Evolutionary conservation across 2,113 vertebrate genomes (phyloP).

Genomic region (Clarias gariepinus): DNA sequence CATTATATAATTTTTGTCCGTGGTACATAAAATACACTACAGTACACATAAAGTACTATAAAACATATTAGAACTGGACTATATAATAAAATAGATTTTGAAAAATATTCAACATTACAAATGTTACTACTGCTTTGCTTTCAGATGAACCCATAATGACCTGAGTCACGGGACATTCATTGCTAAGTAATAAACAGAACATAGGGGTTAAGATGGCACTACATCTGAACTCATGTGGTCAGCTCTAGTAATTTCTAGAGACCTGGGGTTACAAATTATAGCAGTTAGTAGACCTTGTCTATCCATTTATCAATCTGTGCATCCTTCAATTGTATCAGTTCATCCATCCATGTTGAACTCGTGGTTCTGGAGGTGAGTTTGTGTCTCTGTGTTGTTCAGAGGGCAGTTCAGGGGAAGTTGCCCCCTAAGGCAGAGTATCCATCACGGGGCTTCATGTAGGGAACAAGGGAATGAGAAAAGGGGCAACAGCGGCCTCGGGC

Average conservation of each 20-base stretch:
- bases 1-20: too few relatives aligned
- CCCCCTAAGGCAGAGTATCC: constrained; percentile 74
- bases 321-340: constrained; percentile 19
- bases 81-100: neutral
- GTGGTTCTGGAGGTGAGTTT: constrained; percentile 53
- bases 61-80: neutral
- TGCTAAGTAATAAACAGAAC: constrained; percentile 15
- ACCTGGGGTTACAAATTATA: constrained; percentile 37
- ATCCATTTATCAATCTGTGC: constrained; percentile 37
- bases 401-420: constrained; percentile 51
- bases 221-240: constrained; percentile 14
- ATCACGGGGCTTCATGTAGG: constrained; percentile 67
- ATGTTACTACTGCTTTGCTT: neutral
- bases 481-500: constrained; percentile 44
- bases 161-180: neutral
- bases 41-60: too few relatives aligned
- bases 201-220: neutral
- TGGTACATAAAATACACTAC: too few relatives aligned
- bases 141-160: neutral
- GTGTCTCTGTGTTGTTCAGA: constrained; percentile 45
- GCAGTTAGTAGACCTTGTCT: constrained; percentile 29
- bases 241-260: neutral
- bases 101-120: too few relatives aligned
- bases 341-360: constrained; percentile 19
- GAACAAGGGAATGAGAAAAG: constrained; percentile 29